Evolutionary conservation across 2,113 vertebrate species (phyloP), one percentile per base, ranked within the genome.

Genomic region (Felis chaus): DNA sequence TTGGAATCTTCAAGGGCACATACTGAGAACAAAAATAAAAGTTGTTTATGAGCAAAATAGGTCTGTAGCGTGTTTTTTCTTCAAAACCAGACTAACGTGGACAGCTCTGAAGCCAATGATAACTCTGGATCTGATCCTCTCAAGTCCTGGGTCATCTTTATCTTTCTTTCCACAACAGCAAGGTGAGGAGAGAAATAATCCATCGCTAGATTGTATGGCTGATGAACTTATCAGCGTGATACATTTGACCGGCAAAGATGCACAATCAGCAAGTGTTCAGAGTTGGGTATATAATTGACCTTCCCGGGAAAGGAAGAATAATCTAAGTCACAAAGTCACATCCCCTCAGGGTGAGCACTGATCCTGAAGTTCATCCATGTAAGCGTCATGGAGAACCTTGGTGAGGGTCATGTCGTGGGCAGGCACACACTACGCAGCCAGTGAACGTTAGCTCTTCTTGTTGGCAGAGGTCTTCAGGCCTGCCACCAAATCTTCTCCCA

Each of bases 1-100:
- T 94, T 97, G 98, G 96, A 98, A 98, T 98, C 97, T 97, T 98
- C 97, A 99, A 98, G 98, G 99, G 98, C 98, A 99, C 98, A 98
- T 99, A 97, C 97, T 98, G 97, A 98, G 97, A 98, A 98, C 98
- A 98, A 98, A 98, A 99, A 98, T 98, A 97, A 99, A 98, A 97
- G 63, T 95, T 93, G 98, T 98, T 98, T 96, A 98, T 98, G 98
- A 98, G 97, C 93, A 97, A 97, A 97, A 81, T 15, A 0, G 50
- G n/a, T 36, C 71, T 31, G 9, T 8, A 2, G 50, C n/a, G 23
- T 95, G 74, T 23, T 85, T 92, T 73, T 94, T 92, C 83, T 69
- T 69, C 50, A 48, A 45, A 69, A 36, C 2, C 29, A 19, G 41
- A 27, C 63, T 53, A 8, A 69, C 8, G 8, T 14, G 33, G 81